Conservation (phyloP, 2,113 vertebrate genomes). For the Percopsis transmontana region DNA sequence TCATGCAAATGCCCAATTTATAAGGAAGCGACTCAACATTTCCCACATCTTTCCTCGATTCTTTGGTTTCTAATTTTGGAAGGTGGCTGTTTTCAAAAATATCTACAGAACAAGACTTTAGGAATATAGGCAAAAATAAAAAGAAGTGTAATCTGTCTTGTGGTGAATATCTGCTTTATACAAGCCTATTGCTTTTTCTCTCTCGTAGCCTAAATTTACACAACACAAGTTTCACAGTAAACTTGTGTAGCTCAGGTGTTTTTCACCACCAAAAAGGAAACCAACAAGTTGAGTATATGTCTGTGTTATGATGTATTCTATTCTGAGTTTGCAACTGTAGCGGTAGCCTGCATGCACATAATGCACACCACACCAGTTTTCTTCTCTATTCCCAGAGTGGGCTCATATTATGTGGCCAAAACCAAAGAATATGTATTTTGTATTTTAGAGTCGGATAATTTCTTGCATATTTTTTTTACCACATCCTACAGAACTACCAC, state of each 20-base stretch:
- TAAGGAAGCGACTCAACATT: slow-evolving; percentile 11
- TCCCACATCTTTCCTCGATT: neutral
- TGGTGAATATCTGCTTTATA: slow-evolving; percentile 32
- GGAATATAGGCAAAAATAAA: slow-evolving; percentile 22
- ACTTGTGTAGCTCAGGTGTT: slow-evolving; percentile 59
- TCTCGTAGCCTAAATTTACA: slow-evolving; percentile 33
- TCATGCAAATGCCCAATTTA: neutral
- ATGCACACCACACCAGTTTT: slow-evolving; percentile 52
- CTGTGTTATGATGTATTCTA: slow-evolving; percentile 44
- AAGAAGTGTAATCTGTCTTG: slow-evolving; percentile 21
- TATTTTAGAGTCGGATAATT: no score
- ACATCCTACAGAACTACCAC: no score
- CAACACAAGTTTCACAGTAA: slow-evolving; percentile 55
- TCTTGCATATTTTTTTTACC: no score
- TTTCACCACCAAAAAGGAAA: slow-evolving; percentile 29
- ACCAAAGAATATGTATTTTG: slow-evolving; percentile 28
- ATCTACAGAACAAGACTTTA: slow-evolving; percentile 34
- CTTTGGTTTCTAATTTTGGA: slow-evolving; percentile 11
- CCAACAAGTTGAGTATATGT: slow-evolving; percentile 40
- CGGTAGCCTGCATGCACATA: slow-evolving; percentile 33
- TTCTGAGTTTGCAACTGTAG: slow-evolving; percentile 52
- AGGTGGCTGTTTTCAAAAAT: slow-evolving; percentile 34
- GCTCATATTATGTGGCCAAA: slow-evolving; percentile 27
- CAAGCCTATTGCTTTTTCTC: slow-evolving; percentile 30
- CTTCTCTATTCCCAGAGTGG: slow-evolving; percentile 39